A percentile compares a stretch with the other conserved stretches of the same genome.
Evolutionary conservation across 1,140 invertebrate genomes (phyloP).

Genomic region (Calephelis virginiensis): DNA sequence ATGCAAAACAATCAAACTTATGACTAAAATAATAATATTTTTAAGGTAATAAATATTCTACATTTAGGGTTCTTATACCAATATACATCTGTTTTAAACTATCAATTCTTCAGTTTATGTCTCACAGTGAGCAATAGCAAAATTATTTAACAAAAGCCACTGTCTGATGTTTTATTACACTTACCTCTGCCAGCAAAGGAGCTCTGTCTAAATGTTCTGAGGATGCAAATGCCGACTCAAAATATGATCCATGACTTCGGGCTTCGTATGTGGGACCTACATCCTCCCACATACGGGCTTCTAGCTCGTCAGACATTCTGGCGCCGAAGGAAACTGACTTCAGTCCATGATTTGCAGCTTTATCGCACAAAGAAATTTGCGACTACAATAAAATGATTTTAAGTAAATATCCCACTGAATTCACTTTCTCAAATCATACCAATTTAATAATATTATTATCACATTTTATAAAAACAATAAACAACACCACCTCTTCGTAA

Average conservation of each 20-base stretch:
- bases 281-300: conserved; percentile 72
- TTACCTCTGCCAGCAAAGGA: conserved; percentile 68
- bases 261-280: conserved; percentile 58
- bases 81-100: too few species aligned
- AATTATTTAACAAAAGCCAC: too few species aligned
- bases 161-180: conserved; percentile 15
- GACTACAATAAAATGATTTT: not conserved
- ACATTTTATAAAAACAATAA: conserved; percentile 16
- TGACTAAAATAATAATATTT: too few species aligned
- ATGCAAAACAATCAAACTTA: too few species aligned
- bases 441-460: conserved; percentile 13
- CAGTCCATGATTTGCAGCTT: not conserved
- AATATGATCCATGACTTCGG: conserved; percentile 53
- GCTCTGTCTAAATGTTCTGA: conserved; percentile 70
- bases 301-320: conserved; percentile 75
- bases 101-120: too few species aligned
- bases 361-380: not conserved
- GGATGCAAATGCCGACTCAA: conserved; percentile 66
- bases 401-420: not conserved
- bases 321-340: conserved; percentile 39
- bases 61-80: too few species aligned
- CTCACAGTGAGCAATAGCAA: too few species aligned
- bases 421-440: not conserved
- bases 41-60: too few species aligned
- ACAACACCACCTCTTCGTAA: conserved; percentile 4